A percentile compares a stretch with the other conserved stretches of the same genome.
phyloP scores from a whole-genome alignment of 2,888 invertebrate species.

The Epistrophe eligans region DNA sequence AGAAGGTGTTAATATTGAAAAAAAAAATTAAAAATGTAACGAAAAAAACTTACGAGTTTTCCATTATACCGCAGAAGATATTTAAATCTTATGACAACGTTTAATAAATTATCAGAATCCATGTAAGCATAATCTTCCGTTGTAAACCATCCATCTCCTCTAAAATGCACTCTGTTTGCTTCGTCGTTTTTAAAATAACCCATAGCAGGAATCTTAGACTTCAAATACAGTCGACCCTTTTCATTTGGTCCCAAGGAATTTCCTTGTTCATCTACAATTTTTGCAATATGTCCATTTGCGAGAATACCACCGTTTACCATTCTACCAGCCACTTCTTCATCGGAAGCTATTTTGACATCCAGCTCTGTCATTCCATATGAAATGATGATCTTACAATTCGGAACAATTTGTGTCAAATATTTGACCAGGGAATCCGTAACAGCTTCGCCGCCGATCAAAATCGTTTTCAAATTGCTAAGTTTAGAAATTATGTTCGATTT shows the following conservation, averaged over 20 bases:
- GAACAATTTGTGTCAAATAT: constrained; percentile 24
- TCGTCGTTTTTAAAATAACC: constrained; percentile 25
- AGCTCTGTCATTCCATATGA: constrained; percentile 77
- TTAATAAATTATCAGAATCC: not conserved
- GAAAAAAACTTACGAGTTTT: not conserved
- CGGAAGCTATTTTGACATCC: constrained; percentile 67
- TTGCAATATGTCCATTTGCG: constrained; percentile 59
- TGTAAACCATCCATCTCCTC: constrained; percentile 2
- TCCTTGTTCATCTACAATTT: constrained; percentile 63
- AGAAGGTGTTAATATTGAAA: not conserved
- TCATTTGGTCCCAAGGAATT: constrained; percentile 56
- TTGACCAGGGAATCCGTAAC: constrained; percentile 59
- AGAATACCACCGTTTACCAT: constrained; percentile 67
- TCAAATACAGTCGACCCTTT: constrained; percentile 67
- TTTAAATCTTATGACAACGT: constrained; percentile 34
- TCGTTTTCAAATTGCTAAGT: constrained; percentile 4
- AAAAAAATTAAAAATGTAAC: no score
- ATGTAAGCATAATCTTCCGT: constrained; percentile 28
- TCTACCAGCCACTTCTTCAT: constrained; percentile 34
- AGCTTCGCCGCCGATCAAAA: constrained; percentile 51
- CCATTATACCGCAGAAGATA: constrained; percentile 52
- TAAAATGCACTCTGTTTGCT: constrained; percentile 5
- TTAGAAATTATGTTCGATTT: not conserved
- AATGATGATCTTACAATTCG: constrained; percentile 55
- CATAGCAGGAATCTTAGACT: constrained; percentile 59